A percentile compares a stretch with the other conserved stretches of the same genome.
phyloP scores from a whole-genome alignment of 2,113 vertebrate species.

The Butastur rufipennis region DNA sequence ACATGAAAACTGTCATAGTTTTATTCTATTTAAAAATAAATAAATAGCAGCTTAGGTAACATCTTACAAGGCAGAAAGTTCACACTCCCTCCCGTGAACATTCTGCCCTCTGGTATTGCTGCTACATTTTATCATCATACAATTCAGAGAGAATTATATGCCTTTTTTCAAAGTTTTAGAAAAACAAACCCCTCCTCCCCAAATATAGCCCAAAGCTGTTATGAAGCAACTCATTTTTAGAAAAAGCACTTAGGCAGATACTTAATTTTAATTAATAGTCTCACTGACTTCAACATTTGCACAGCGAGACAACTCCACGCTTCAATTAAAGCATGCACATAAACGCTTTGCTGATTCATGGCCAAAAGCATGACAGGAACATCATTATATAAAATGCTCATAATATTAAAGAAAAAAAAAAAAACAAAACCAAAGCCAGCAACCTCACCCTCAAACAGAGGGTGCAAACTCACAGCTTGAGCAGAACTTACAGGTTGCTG shows the following conservation, averaged over 20 bases:
- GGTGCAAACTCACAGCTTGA: neutral
- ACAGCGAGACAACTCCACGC: conserved; percentile 46
- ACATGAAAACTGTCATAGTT: neutral
- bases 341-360: conserved; percentile 56
- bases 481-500: neutral
- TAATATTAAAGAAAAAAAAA: neutral
- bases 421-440: neutral
- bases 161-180: neutral
- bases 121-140: neutral
- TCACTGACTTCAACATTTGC: conserved; percentile 35
- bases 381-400: neutral
- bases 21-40: neutral
- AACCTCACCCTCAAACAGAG: neutral
- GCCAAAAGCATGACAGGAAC: conserved; percentile 46
- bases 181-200: neutral
- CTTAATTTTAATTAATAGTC: conserved; percentile 62
- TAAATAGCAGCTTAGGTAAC: neutral
- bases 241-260: conserved; percentile 42
- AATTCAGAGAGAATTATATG: neutral
- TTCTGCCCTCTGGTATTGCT: neutral
- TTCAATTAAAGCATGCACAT: conserved; percentile 27
- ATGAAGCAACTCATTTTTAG: conserved; percentile 53
- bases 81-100: neutral
- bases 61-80: neutral
- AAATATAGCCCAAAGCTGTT: conserved; percentile 37